Evolutionary conservation across 2,797 vertebrate species (phyloP).

Genomic region (Synanceia verrucosa): DNA sequence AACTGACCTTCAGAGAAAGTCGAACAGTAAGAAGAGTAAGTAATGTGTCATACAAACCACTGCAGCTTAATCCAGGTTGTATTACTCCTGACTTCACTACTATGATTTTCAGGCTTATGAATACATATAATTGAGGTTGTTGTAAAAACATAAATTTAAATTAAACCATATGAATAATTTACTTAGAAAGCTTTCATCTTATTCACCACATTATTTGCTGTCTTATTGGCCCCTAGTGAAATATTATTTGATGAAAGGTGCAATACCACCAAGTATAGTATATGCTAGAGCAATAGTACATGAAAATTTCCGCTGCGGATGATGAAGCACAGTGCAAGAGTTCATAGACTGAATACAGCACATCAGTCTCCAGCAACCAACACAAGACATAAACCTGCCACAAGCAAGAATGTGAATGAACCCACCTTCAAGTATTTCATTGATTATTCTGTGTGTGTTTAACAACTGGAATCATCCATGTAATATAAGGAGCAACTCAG

Average conservation of each 20-base stretch:
- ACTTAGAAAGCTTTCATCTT: neutral
- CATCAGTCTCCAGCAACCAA: conserved; percentile 7
- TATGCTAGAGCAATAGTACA: neutral
- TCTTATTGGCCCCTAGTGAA: neutral
- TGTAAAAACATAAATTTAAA: neutral
- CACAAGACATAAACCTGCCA: conserved; percentile 36
- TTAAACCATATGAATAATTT: neutral
- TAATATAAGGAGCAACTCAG: conserved; percentile 4
- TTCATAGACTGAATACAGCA: neutral
- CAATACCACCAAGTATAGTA: neutral
- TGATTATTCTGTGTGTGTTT: conserved; percentile 41
- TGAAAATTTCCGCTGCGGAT: neutral
- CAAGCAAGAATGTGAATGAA: conserved; percentile 6
- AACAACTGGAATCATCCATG: conserved; percentile 28
- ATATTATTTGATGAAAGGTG: neutral
- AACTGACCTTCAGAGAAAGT: conserved; percentile 80
- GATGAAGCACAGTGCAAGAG: neutral
- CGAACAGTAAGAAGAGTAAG: conserved; percentile 70
- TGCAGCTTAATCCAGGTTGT: conserved; percentile 62
- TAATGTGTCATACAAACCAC: conserved; percentile 68
- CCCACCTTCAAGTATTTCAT: conserved; percentile 11
- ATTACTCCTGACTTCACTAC: conserved; percentile 48
- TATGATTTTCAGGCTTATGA: conserved; percentile 24
- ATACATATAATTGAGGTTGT: neutral
- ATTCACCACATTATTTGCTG: neutral